Evolutionary conservation across 2,797 vertebrate genomes (phyloP).

Genomic region (Catostomus latipinnis): DNA sequence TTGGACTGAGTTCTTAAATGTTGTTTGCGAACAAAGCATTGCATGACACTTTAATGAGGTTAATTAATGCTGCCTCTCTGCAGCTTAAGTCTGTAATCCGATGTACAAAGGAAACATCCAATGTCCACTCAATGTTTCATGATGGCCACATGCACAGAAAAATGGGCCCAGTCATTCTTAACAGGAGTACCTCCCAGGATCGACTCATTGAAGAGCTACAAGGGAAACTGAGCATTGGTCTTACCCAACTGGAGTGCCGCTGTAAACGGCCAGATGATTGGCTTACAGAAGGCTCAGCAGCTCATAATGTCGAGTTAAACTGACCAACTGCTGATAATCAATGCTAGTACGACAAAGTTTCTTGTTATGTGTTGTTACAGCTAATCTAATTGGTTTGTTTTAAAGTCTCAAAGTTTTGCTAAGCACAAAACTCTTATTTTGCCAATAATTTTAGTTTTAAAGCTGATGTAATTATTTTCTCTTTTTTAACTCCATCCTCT

Average conservation of each 20-base stretch:
- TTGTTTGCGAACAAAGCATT: conserved; percentile 12
- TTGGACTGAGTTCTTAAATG: neutral
- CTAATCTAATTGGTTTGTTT: no score
- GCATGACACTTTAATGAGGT: neutral
- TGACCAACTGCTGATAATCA: no score
- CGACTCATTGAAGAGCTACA: conserved; percentile 90
- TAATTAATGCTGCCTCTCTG: conserved; percentile 48
- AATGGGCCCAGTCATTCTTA: conserved; percentile 87
- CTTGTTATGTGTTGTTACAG: no score
- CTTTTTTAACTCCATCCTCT: no score
- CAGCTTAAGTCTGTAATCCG: conserved; percentile 96
- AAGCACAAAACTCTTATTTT: no score
- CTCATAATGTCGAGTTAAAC: no score
- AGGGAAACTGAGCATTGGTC: conserved; percentile 88
- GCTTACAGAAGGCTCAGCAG: conserved; percentile 84
- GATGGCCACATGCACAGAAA: conserved; percentile 86
- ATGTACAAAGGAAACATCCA: conserved; percentile 91
- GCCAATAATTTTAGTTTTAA: no score
- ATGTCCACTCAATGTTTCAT: conserved; percentile 93
- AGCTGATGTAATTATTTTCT: no score
- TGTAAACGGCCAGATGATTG: conserved; percentile 84
- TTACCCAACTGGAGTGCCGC: conserved; percentile 71
- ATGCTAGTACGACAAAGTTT: no score
- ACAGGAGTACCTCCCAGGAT: conserved; percentile 92
- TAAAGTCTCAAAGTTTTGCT: no score